Percentiles rank a stretch among this genome's conserved stretches.
phyloP scores from a whole-genome alignment of 2,113 vertebrate species.

The Neolamprologus cancellatus region DNA sequence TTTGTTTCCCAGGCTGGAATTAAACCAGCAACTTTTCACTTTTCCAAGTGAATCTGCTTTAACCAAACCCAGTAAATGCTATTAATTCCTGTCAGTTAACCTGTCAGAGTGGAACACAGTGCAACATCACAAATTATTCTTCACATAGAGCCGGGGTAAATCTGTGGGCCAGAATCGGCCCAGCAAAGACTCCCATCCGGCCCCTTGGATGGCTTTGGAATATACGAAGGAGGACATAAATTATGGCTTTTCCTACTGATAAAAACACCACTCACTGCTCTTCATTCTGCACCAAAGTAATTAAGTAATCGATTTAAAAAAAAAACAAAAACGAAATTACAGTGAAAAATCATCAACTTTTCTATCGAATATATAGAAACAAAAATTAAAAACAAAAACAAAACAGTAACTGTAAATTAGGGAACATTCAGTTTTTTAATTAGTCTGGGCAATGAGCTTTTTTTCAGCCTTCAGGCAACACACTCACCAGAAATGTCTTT shows the following conservation, averaged over 20 bases:
- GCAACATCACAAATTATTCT: not conserved
- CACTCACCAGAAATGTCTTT: not conserved
- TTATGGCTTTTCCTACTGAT: not conserved
- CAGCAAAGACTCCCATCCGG: not conserved
- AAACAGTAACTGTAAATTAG: not conserved
- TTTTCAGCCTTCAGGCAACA: not conserved
- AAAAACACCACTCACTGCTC: not conserved
- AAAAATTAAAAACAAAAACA: not conserved
- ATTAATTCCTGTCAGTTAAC: not conserved
- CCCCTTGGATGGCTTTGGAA: not conserved
- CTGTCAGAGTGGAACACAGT: not conserved
- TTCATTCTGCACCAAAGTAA: not conserved
- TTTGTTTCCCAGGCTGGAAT: not conserved
- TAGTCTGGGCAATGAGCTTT: not conserved
- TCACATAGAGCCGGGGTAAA: not conserved
- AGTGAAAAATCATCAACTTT: not conserved
- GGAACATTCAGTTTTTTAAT: not conserved
- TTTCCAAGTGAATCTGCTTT: not conserved
- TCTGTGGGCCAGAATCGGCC: not conserved
- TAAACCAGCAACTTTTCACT: not conserved
- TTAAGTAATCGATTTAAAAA: fast-evolving
- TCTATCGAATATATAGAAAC: not conserved
- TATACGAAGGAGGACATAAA: not conserved
- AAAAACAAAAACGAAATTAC: fast-evolving
- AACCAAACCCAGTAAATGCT: not conserved